phyloP scores from a whole-genome alignment of 2,888 invertebrate species.

The Hermodice carunculata region DNA sequence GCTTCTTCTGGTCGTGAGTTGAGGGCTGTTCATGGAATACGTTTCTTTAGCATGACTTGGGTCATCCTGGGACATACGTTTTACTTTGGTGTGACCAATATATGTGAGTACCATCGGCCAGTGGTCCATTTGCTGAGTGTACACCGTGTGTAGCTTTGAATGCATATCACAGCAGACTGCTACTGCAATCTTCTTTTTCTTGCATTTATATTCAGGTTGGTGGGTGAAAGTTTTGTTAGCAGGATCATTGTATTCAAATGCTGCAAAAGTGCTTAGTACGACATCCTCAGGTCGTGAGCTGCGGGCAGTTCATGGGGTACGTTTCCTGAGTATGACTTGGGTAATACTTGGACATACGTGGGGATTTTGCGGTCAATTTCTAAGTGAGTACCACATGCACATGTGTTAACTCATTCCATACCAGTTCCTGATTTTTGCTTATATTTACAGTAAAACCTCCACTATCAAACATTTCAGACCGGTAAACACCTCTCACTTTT shows the following conservation, averaged over 20 bases:
- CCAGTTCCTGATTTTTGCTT: too few relatives aligned
- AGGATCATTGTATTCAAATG: conserved; percentile 21
- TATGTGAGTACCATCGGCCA: too few relatives aligned
- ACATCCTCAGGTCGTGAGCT: conserved; percentile 2
- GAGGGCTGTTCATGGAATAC: conserved; percentile 76
- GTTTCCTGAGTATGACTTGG: conserved; percentile 70
- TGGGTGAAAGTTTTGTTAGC: conserved; percentile 7
- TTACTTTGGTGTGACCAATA: conserved; percentile 52
- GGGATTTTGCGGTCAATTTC: conserved; percentile 52
- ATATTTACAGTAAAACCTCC: too few relatives aligned
- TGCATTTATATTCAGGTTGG: too few relatives aligned
- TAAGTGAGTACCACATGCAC: too few relatives aligned
- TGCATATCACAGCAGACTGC: too few relatives aligned
- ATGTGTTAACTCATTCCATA: too few relatives aligned
- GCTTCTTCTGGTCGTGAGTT: conserved; percentile 1
- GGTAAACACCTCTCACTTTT: too few relatives aligned
- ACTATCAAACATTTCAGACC: too few relatives aligned
- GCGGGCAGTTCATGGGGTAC: conserved; percentile 76
- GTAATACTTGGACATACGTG: conserved; percentile 62
- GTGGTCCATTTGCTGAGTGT: too few relatives aligned
- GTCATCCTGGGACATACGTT: conserved; percentile 62
- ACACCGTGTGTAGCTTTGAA: too few relatives aligned
- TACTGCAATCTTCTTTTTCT: too few relatives aligned
- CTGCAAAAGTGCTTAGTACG: conserved; percentile 26
- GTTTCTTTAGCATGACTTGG: conserved; percentile 70